phyloP scores from a whole-genome alignment of 2,797 vertebrate genomes.

The Protosalanx chinensis region DNA sequence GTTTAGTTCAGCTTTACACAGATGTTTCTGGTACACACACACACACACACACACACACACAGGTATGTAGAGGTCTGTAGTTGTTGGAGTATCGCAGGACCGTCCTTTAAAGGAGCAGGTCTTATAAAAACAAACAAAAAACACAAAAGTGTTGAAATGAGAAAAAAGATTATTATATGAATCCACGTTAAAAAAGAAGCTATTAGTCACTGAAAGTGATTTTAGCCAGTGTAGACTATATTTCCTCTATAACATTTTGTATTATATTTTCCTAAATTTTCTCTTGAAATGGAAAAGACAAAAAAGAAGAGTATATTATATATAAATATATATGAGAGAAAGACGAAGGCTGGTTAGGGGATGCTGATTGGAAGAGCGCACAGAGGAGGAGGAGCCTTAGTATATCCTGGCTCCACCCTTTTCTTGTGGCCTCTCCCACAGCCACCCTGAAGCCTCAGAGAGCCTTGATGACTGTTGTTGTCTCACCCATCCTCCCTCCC shows the following conservation, averaged over 20 bases:
- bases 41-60: too few species aligned
- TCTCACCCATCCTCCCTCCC: slow-evolving; percentile 16
- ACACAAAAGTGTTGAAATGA: slow-evolving; percentile 48
- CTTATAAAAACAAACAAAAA: slow-evolving; percentile 62
- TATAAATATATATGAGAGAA: slow-evolving; percentile 45
- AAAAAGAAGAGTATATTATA: slow-evolving; percentile 66
- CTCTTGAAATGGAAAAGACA: slow-evolving; percentile 72
- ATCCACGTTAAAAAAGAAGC: slow-evolving; percentile 64
- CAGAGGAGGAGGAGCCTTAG: slow-evolving; percentile 29
- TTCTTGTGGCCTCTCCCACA: slow-evolving; percentile 82
- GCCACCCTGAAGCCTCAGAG: slow-evolving; percentile 92
- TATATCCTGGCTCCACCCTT: slow-evolving; percentile 69
- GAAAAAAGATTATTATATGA: slow-evolving; percentile 51
- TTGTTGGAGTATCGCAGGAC: slow-evolving; percentile 73
- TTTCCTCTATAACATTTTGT: slow-evolving; percentile 93
- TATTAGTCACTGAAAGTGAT: slow-evolving; percentile 77
- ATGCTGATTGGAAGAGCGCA: slow-evolving; percentile 59
- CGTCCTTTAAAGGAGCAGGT: slow-evolving; percentile 69
- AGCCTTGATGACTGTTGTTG: slow-evolving; percentile 77
- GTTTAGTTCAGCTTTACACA: too few species aligned
- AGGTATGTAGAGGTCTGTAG: slow-evolving; percentile 38
- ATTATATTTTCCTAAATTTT: slow-evolving; percentile 99
- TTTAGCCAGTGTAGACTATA: slow-evolving; percentile 83
- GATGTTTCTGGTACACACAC: too few species aligned
- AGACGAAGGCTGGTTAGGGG: slow-evolving; percentile 37